phyloP scores from a whole-genome alignment of 2,113 vertebrate genomes.

The Hipposideros armiger region DNA sequence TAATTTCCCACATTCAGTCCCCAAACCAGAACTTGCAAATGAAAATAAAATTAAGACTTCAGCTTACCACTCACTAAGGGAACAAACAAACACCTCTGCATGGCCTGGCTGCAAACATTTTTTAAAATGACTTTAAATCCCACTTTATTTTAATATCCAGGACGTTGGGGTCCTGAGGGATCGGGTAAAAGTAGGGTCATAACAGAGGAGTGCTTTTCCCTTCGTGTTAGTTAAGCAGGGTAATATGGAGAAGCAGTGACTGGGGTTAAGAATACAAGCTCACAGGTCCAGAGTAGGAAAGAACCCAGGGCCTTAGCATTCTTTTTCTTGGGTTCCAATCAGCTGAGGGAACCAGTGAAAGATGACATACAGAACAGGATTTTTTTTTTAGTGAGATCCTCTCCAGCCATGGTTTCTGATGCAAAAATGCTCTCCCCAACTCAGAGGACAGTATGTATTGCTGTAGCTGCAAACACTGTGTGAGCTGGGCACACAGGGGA shows the following conservation, averaged over 20 bases:
- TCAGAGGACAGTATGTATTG: background rate
- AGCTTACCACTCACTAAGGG: background rate
- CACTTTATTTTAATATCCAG: constrained; percentile 45
- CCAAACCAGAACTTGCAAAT: constrained; percentile 61
- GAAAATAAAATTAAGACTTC: constrained; percentile 63
- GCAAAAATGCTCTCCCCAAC: background rate
- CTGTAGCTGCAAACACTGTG: background rate
- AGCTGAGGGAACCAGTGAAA: background rate
- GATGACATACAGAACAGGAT: background rate
- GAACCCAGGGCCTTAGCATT: background rate
- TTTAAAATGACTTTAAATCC: constrained; percentile 30
- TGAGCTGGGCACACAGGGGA: no score
- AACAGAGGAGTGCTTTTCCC: background rate
- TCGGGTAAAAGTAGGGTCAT: background rate
- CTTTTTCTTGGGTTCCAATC: background rate
- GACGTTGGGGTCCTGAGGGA: background rate
- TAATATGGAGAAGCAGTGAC: background rate
- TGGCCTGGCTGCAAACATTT: background rate
- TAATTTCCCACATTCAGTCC: constrained; percentile 31
- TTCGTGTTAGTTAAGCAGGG: background rate
- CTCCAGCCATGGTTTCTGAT: background rate
- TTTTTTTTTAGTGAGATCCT: background rate
- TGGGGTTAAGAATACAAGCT: background rate
- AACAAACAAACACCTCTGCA: constrained; percentile 22
- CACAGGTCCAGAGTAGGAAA: background rate